phyloP scores from a whole-genome alignment of 2,888 invertebrate species.

The Meteorus colon region DNA sequence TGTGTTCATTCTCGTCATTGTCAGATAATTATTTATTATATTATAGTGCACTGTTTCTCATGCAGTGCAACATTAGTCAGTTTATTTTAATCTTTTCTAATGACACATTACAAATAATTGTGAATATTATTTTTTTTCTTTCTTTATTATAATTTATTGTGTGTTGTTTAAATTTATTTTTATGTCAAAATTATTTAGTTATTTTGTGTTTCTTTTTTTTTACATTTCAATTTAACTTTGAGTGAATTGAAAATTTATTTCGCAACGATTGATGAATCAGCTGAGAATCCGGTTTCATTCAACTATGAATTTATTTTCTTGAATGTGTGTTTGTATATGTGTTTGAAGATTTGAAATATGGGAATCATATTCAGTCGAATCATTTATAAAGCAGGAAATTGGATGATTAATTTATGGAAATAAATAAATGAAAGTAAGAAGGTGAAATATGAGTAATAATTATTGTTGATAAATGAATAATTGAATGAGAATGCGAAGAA shows the following conservation, averaged over 20 bases:
- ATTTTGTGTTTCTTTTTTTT: not conserved
- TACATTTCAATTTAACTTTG: not conserved
- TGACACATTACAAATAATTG: too few relatives aligned
- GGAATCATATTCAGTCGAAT: not conserved
- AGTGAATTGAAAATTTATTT: not conserved
- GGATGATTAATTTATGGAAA: not conserved
- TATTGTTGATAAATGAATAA: not conserved
- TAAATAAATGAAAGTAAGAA: slow-evolving; percentile 2
- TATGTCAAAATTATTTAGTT: too few relatives aligned
- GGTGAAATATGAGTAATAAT: not conserved
- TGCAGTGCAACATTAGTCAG: too few relatives aligned
- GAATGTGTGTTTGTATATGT: not conserved
- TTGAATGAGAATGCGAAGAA: too few relatives aligned
- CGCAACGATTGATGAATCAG: slow-evolving; percentile 21
- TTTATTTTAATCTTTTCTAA: too few relatives aligned
- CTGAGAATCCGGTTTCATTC: slow-evolving; percentile 23
- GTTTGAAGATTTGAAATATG: not conserved
- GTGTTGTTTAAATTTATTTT: too few relatives aligned
- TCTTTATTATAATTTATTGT: too few relatives aligned
- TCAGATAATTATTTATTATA: too few relatives aligned
- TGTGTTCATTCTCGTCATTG: too few relatives aligned
- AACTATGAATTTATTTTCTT: not conserved
- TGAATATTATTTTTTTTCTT: too few relatives aligned
- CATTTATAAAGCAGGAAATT: not conserved
- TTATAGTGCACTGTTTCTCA: too few relatives aligned